Base-by-base conservation (phyloP, 2,797 vertebrate species). In the Eulemur rubriventer region DNA sequence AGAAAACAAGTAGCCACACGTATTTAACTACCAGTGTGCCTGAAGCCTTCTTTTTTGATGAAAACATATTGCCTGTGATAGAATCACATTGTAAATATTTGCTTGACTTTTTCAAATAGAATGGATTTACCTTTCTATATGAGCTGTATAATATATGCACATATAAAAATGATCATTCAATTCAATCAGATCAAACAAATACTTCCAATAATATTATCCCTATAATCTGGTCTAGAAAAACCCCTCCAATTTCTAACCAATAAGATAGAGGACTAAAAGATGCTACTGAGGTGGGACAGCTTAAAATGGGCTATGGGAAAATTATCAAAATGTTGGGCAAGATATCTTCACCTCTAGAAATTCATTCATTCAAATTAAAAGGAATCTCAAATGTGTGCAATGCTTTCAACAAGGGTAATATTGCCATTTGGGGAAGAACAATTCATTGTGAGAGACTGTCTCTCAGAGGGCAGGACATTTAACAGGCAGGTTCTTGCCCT, bases 1-100 rank as follows among this genome's bases (percentile, higher is more conserved):
- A 81, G 61, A 95, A 97, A 93, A 96, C 87, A 97, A 97, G 90
- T 82, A 17, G 38, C 20, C 75, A 78, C 78, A 91, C 48, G 48
- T 81, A 87, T 57, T 83, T 93, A 93, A 88, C 41, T 73, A 93
- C 65, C 43, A 78, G 4, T 75, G 33, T 81, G 14, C 18, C 28
- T 28, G 24, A 91, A 80, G 95, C 50, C 52, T 96, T 97, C 59
- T 80, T 88, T 89, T 93, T 87, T 83, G 6, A 78, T 95, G 33
- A 93, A 97, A 92, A 82, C 28, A 38, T 88, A 46, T 84, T 93
- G 41, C n/a, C 50, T 84, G 12, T 87, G 52, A 82, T 92, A 28
- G n/a, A 92, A 89, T 95, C 73, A 67, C 59, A 92, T 33, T 82
- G 43, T 90, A 83, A 91, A 91, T 67, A 93, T 89, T 93, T 91